Percentiles rank a stretch among this genome's conserved stretches.
phyloP scores from a whole-genome alignment of 2,113 vertebrate species.

The Pachyramphus minor region DNA sequence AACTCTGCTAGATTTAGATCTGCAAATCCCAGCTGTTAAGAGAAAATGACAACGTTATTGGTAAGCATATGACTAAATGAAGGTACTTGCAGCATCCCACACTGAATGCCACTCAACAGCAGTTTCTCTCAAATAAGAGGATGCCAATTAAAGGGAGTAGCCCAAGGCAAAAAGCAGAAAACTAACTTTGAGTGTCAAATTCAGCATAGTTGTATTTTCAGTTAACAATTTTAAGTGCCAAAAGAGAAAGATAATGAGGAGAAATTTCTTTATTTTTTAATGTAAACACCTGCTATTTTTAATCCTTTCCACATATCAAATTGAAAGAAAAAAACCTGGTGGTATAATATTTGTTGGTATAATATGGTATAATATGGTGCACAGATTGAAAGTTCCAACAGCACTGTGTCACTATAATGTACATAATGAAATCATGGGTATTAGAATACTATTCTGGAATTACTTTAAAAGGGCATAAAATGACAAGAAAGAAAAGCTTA shows the following conservation, averaged over 20 bases:
- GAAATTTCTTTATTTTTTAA: not conserved
- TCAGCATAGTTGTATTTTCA: not conserved
- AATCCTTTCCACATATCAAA: not conserved
- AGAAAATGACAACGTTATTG: conserved; percentile 21
- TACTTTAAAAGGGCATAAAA: not conserved
- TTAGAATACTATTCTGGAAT: not conserved
- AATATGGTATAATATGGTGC: not conserved
- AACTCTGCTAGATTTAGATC: conserved; percentile 96
- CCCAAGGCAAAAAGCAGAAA: not conserved
- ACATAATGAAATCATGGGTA: not conserved
- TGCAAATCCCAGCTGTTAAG: conserved; percentile 91
- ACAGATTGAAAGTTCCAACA: not conserved
- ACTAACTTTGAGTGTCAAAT: not conserved
- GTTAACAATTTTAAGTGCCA: not conserved
- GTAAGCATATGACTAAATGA: not conserved
- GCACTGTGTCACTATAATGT: not conserved
- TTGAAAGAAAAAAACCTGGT: not conserved
- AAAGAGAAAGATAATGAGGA: not conserved
- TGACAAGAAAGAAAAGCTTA: not conserved
- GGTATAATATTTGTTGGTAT: not conserved
- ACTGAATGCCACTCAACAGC: not conserved
- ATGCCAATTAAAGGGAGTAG: not conserved
- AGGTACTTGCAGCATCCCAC: not conserved
- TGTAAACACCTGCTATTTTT: not conserved
- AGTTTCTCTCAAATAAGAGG: not conserved